phyloP scores from a whole-genome alignment of 2,888 invertebrate species.

The Sminthurides aquaticus region DNA sequence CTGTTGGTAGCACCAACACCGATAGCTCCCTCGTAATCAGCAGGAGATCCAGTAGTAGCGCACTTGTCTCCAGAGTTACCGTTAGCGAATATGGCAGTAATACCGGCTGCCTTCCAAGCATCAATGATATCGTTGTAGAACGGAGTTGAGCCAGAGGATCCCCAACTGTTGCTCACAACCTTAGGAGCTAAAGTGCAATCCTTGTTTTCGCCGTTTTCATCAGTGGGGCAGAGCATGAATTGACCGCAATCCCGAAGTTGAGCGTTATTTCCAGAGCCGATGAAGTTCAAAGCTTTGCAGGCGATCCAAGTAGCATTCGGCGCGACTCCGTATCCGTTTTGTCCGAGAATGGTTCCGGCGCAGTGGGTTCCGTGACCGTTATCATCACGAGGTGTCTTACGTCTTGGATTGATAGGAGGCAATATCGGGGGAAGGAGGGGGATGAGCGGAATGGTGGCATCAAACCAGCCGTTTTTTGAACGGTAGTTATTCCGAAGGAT shows the following conservation, averaged over 20 bases:
- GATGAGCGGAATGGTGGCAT: background rate
- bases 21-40: constrained; percentile 7
- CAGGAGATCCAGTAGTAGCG: constrained; percentile 13
- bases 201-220: background rate
- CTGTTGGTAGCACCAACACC: constrained; percentile 17
- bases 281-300: constrained; percentile 12
- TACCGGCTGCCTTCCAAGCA: background rate
- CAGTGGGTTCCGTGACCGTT: constrained; percentile 12
- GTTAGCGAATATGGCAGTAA: background rate
- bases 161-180: constrained; percentile 12
- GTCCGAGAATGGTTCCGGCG: constrained; percentile 10
- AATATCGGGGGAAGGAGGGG: too few species aligned
- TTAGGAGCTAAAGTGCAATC: constrained; percentile 3
- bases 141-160: background rate
- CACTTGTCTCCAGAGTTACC: constrained; percentile 10
- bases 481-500: background rate
- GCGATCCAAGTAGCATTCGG: constrained; percentile 11
- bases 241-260: constrained; percentile 12
- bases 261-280: background rate
- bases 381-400: constrained; percentile 1
- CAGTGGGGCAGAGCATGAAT: constrained; percentile 17
- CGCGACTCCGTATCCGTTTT: constrained; percentile 7
- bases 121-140: constrained; percentile 13
- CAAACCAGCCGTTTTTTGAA: background rate
- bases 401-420: background rate